These are phyloP conservation scores for Chymomyza procnemis DNA, from an alignment of 2,888 invertebrate genomes.

Conservation along the genomic window DNA sequence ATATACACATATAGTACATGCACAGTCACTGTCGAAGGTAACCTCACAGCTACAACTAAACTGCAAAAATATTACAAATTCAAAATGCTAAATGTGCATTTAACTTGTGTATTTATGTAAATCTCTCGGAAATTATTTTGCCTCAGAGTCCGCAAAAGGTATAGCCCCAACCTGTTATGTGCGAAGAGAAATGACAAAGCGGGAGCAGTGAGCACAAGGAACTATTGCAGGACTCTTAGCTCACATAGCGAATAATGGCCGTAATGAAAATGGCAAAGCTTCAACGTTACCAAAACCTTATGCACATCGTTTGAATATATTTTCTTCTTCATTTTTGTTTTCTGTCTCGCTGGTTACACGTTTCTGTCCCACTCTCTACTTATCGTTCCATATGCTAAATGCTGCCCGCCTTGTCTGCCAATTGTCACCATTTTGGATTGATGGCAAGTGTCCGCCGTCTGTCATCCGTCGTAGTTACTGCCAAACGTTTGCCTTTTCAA, in stretches of 20 bases:
- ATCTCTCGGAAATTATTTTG: constrained; percentile 72
- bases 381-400: not conserved
- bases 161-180: not conserved
- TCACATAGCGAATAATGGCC: not conserved
- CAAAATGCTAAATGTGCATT: constrained; percentile 76
- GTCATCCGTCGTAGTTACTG: not conserved
- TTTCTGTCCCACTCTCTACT: not conserved
- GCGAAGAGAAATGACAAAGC: constrained; percentile 8
- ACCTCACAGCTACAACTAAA: constrained; percentile 36
- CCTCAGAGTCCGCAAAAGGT: constrained; percentile 23
- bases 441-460: constrained; percentile 29
- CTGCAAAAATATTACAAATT: constrained; percentile 71
- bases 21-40: not conserved
- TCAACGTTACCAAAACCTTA: constrained; percentile 27
- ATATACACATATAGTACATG: not conserved
- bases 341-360: constrained; percentile 14
- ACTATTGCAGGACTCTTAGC: not conserved
- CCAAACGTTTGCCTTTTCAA: not conserved
- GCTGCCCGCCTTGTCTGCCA: constrained; percentile 48
- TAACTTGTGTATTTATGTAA: constrained; percentile 76
- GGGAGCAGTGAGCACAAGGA: not conserved
- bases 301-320: constrained; percentile 62
- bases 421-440: constrained; percentile 68
- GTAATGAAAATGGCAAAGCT: constrained; percentile 11
- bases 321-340: constrained; percentile 14